Base-by-base conservation (phyloP, 2,888 invertebrate genomes). In the Tribolium freemani region DNA sequence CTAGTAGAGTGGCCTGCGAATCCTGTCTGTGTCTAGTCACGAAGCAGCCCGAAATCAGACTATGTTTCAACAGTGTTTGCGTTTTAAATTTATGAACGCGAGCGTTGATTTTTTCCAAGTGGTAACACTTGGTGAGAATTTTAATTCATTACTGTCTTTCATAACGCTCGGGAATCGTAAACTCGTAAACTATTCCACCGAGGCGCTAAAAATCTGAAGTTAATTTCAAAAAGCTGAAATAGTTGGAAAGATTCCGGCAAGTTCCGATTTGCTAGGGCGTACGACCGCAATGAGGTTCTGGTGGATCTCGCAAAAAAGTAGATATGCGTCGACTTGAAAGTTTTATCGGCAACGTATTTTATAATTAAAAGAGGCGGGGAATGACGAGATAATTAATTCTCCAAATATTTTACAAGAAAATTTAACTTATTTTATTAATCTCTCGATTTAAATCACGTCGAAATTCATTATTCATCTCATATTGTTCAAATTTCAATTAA, bases 391-490 rank as follows among this genome's bases (percentile, higher is more conserved):
- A 54, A 64, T 64, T 53, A 64, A 63, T 63, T 63, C 48, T 48
- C 63, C n/a, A 30, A 50, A 63, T 63, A 63, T 63, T 63, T 63
- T 21, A 20, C 64, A 45, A 54, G 64, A 64, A 64, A 63, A 63
- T 63, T 64, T 64, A 21, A 38, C 21, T 9, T 64, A 64, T 64
- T 64, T 64, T 53, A 64, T 53, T 64, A 64, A 64, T 64, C 45
- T 26, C 21, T 11, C 63, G 63, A 13, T 60, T 60, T 8, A 60
- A 60, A 48, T 60, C 20, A 46, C 10, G 48, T 63, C 63, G 26
- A 30, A 51, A 51, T 48, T 38, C 16, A 51, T 63, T 63, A 63
- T 44, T 50, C 21, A 10, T 16, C 38, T 26, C 44, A 45, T 64
- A 64, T 45, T 54, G 51, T 45, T 54, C 21, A 20, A 44, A 16